These are phyloP conservation scores for Cecidostiba fungosa DNA, from an alignment of 2,888 invertebrate genomes.

Conservation along the genomic window DNA sequence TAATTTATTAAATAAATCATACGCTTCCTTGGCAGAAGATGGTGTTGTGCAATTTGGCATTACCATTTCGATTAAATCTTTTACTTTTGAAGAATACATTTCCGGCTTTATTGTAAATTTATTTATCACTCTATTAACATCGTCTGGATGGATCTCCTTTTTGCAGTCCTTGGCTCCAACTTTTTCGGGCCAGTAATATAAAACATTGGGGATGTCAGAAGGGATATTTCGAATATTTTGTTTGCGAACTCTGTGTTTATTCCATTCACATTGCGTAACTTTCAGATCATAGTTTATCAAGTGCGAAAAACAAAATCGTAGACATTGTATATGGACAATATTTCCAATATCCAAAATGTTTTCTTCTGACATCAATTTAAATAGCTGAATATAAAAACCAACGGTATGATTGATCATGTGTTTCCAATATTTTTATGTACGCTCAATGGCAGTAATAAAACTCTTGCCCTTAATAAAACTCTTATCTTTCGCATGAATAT, in stretches of 20 bases:
- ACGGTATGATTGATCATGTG: conserved; percentile 1
- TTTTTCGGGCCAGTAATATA: conserved; percentile 25
- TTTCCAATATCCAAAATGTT: not conserved
- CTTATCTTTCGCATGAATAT: not conserved
- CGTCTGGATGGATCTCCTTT: not conserved
- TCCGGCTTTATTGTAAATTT: conserved; percentile 12
- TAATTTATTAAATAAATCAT: conserved; percentile 17
- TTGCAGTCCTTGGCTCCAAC: conserved; percentile 21
- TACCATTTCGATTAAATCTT: no score
- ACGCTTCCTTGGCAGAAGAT: conserved; percentile 17
- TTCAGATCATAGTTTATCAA: conserved; percentile 15
- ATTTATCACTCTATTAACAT: not conserved
- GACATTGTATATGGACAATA: conserved; percentile 13
- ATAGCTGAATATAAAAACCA: conserved; percentile 22
- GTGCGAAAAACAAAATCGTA: conserved; percentile 26
- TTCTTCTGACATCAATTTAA: conserved; percentile 24
- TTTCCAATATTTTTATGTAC: conserved; percentile 28
- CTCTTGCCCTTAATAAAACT: conserved; percentile 30
- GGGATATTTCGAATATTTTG: conserved; percentile 12
- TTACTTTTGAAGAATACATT: no score
- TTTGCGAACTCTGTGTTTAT: conserved; percentile 25
- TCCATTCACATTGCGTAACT: not conserved
- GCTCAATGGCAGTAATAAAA: conserved; percentile 23
- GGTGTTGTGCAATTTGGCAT: no score
- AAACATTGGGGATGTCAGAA: conserved; percentile 13